Evolutionary conservation across 1,140 invertebrate species (phyloP).

Genomic region (Drosophila rhopaloa): DNA sequence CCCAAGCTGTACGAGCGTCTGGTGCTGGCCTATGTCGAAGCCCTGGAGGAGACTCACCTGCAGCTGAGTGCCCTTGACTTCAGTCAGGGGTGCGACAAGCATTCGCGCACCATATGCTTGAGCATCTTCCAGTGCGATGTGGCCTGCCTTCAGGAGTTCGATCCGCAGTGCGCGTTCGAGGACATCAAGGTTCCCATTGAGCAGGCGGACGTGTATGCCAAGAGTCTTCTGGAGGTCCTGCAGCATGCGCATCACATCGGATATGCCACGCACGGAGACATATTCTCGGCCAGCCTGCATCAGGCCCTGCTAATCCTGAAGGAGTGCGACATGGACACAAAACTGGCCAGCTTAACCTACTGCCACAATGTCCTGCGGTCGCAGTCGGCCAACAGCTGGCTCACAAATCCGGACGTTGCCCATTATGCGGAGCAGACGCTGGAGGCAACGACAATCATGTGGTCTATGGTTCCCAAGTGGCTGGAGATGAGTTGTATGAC

Average conservation of each 20-base stretch:
- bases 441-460: slow-evolving; percentile 54
- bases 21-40: slow-evolving; percentile 57
- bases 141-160: slow-evolving; percentile 58
- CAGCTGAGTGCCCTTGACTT: slow-evolving; percentile 43
- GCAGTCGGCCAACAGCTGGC: slow-evolving; percentile 41
- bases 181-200: slow-evolving; percentile 45
- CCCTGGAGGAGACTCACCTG: slow-evolving; percentile 52
- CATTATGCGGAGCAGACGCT: slow-evolving; percentile 57
- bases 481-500: slow-evolving; percentile 43
- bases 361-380: slow-evolving; percentile 56
- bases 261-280: slow-evolving; percentile 43
- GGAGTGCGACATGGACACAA: slow-evolving; percentile 67
- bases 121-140: slow-evolving; percentile 52
- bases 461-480: slow-evolving; percentile 57
- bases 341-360: slow-evolving; percentile 60
- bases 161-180: slow-evolving; percentile 52
- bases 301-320: slow-evolving; percentile 61
- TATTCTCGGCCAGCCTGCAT: slow-evolving; percentile 59
- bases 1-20: slow-evolving; percentile 61
- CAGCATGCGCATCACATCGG: slow-evolving; percentile 62
- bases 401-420: slow-evolving; percentile 17
- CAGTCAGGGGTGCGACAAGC: neutral
- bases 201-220: slow-evolving; percentile 48
- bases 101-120: slow-evolving; percentile 9
- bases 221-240: slow-evolving; percentile 53